Percentiles rank a stretch among this genome's conserved stretches.
Evolutionary conservation across 2,888 invertebrate genomes (phyloP).

Genomic region (Hypselothyrea guttata): DNA sequence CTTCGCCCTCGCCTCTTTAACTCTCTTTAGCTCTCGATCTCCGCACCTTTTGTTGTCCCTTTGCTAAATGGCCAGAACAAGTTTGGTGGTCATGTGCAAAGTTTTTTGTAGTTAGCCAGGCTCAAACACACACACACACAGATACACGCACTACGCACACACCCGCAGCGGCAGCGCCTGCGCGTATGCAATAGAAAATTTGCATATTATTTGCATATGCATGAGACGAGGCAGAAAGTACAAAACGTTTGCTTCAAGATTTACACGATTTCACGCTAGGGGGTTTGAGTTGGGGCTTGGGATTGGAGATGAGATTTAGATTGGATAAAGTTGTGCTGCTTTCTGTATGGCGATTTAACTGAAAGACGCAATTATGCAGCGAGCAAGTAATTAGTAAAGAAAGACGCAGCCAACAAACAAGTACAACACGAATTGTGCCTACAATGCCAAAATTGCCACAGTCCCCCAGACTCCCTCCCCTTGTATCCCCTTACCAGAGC

Average conservation of each 20-base stretch:
- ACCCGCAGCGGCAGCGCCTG: slow-evolving; percentile 57
- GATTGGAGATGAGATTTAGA: neutral
- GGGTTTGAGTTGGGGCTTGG: neutral
- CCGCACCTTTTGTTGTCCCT: slow-evolving; percentile 22
- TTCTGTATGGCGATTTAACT: slow-evolving; percentile 49
- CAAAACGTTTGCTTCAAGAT: slow-evolving; percentile 60
- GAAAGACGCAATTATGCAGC: slow-evolving; percentile 73
- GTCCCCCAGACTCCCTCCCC: neutral
- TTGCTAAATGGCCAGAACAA: slow-evolving; percentile 21
- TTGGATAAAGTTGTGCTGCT: too few relatives aligned
- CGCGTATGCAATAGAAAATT: slow-evolving; percentile 60
- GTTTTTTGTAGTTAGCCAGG: slow-evolving; percentile 21
- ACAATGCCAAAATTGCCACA: neutral
- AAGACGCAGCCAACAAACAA: slow-evolving; percentile 29
- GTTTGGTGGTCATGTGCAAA: slow-evolving; percentile 45
- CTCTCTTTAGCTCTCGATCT: slow-evolving; percentile 1
- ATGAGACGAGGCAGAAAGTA: slow-evolving; percentile 45
- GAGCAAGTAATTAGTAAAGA: slow-evolving; percentile 70
- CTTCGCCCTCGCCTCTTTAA: slow-evolving; percentile 8
- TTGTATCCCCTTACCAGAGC: neutral
- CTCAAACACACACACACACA: slow-evolving; percentile 11
- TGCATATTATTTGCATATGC: slow-evolving; percentile 74
- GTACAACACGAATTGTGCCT: slow-evolving; percentile 1
- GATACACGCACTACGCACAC: slow-evolving; percentile 9
- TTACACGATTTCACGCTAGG: slow-evolving; percentile 37